phyloP scores from a whole-genome alignment of 37 sponge, comb jelly and placozoan species.

The Trichoplax adhaerens region DNA sequence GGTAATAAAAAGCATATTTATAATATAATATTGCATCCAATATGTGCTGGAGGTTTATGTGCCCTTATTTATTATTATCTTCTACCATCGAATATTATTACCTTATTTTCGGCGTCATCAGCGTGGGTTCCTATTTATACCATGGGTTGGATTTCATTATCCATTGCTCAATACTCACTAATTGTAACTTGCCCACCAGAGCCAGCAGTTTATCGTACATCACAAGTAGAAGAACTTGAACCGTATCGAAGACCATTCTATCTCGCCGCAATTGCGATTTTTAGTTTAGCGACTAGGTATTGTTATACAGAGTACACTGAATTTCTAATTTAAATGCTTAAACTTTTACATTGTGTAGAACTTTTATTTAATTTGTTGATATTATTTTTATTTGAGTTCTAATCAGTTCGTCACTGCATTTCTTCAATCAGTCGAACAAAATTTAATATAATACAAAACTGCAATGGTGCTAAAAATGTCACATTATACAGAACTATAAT shows the following conservation, averaged over 20 bases:
- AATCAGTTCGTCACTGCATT: no score
- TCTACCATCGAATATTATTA: no score
- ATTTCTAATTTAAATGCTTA: not conserved
- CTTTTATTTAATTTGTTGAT: no score
- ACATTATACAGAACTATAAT: no score
- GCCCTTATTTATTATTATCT: no score
- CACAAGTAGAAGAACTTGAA: conserved; percentile 17
- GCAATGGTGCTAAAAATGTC: no score
- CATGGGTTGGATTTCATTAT: conserved; percentile 29
- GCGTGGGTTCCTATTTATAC: no score
- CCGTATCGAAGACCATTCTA: conserved; percentile 26
- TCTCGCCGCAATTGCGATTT: conserved; percentile 5
- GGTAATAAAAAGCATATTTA: not conserved
- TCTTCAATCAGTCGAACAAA: no score
- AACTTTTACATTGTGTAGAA: no score
- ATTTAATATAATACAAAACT: no score
- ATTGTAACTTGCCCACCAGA: conserved; percentile 14
- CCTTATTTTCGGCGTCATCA: no score
- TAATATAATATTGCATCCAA: conserved; percentile 8
- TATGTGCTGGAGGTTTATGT: conserved; percentile 9
- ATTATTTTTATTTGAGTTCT: no score
- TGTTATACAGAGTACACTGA: not conserved
- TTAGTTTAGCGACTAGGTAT: conserved; percentile 19
- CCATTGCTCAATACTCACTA: conserved; percentile 34
- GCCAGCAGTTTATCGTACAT: conserved; percentile 23